Evolutionary conservation across 2,113 vertebrate species (phyloP).

Genomic region (Rhinoderma darwinii): DNA sequence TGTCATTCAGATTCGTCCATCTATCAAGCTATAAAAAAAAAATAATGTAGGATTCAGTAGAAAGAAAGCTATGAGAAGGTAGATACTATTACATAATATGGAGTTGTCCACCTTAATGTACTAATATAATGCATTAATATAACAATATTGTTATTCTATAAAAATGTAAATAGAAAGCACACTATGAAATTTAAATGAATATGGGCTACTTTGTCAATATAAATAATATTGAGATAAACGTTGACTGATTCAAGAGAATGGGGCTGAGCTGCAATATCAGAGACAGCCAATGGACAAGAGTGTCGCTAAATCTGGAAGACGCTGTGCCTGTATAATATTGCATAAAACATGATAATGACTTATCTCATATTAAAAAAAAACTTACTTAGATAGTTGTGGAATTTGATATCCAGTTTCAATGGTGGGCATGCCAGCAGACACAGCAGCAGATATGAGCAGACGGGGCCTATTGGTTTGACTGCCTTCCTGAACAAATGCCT

Average conservation of each 20-base stretch:
- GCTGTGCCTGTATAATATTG: no score
- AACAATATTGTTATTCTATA: no score
- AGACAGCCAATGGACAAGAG: no score
- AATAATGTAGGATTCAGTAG: not conserved
- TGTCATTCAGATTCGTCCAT: not conserved
- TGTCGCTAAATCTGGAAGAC: no score
- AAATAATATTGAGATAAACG: no score
- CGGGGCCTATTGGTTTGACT: slow-evolving; percentile 69
- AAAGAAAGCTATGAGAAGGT: not conserved
- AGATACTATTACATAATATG: not conserved
- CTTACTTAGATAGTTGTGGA: slow-evolving; percentile 66
- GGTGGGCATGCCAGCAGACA: slow-evolving; percentile 69
- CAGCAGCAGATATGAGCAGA: slow-evolving; percentile 75
- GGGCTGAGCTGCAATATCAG: no score
- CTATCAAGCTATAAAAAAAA: not conserved
- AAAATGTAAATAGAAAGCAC: no score
- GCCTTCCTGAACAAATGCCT: slow-evolving; percentile 73
- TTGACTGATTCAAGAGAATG: no score
- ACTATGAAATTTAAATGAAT: no score
- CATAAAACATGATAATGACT: not conserved
- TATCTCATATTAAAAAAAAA: not conserved
- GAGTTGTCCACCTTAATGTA: not conserved
- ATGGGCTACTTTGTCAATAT: no score
- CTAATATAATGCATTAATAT: no score
- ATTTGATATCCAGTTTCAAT: slow-evolving; percentile 74